Evolutionary conservation across 2,888 invertebrate species (phyloP), one percentile per base, ranked within the genome.

Genomic region (Lasioglossum morio): DNA sequence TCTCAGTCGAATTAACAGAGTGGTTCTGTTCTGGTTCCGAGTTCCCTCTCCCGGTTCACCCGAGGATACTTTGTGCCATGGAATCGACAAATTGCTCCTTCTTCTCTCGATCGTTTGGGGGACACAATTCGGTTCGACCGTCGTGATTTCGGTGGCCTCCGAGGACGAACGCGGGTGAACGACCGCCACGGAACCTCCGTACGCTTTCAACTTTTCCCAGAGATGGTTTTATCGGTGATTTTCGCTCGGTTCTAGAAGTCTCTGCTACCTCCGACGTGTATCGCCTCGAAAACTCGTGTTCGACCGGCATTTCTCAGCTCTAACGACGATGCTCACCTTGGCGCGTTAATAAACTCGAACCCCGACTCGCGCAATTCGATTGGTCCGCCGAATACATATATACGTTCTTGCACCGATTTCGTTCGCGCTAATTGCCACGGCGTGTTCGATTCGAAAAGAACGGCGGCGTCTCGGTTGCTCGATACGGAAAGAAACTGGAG

Each of bases 311-410:
- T 82, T 76, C 81, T 63, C 88, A 73, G 69, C 84, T 87, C 82
- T 89, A 90, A 90, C 90, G 90, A 90, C 84, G 89, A 89, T 88
- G 90, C 85, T 90, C 87, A 90, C 90, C 90, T 90, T 90, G 90
- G 80, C 72, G 79, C 90, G 87, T 90, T 87, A 86, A 89, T 89
- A 87, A 87, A 85, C 78, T 75, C 84, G 76, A 60, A 60, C 72
- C 70, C 37, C 66, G 75, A 72, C 70, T 34, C 81, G 37, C 72
- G 75, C 81, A 60, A 77, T 79, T 80, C 48, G 74, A 70, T 63
- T 43, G 63, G 78, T 73, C 79, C 83, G 72, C 53, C 73, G 60
- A 19, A 63, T 78, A 46, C 40, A 53, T 8, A 53, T 8, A 2
- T 53, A n/a, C 8, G 74, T 82, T 75, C 37, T 73, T 53, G 70